Conservation (phyloP, 2,888 invertebrate genomes). For the Acronicta alni region DNA sequence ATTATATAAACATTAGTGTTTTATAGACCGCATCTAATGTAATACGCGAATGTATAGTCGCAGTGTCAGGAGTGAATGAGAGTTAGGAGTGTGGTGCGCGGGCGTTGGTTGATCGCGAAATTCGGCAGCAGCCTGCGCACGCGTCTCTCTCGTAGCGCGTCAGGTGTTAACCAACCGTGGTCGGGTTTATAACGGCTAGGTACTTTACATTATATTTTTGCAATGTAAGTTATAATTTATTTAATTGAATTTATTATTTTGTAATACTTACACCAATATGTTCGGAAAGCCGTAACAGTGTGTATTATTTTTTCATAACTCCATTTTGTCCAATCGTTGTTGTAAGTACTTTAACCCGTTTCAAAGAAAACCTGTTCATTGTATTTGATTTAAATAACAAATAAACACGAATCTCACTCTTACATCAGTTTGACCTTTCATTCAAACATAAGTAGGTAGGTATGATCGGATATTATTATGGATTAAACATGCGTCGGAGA, state of each 20-base stretch:
- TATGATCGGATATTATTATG: no score
- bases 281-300: no score
- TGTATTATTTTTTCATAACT: no score
- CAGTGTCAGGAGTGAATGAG: slow-evolving; percentile 56
- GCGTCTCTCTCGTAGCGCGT: slow-evolving; percentile 55
- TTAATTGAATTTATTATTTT: no score
- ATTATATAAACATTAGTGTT: slow-evolving; percentile 51
- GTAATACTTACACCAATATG: no score
- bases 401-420: slow-evolving; percentile 15
- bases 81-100: slow-evolving; percentile 53
- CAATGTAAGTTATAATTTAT: background rate
- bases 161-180: slow-evolving; percentile 62
- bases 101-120: slow-evolving; percentile 59
- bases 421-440: slow-evolving; percentile 16
- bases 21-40: slow-evolving; percentile 40
- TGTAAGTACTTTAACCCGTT: no score
- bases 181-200: slow-evolving; percentile 40
- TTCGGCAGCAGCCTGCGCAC: slow-evolving; percentile 69
- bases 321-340: no score
- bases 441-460: no score
- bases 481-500: no score
- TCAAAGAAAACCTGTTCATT: no score
- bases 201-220: slow-evolving; percentile 8
- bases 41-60: slow-evolving; percentile 14
- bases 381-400: slow-evolving; percentile 16